Evolutionary conservation across 2,797 vertebrate species (phyloP), one percentile per base, ranked within the genome.

Genomic region (Halcyon smyrnensis): DNA sequence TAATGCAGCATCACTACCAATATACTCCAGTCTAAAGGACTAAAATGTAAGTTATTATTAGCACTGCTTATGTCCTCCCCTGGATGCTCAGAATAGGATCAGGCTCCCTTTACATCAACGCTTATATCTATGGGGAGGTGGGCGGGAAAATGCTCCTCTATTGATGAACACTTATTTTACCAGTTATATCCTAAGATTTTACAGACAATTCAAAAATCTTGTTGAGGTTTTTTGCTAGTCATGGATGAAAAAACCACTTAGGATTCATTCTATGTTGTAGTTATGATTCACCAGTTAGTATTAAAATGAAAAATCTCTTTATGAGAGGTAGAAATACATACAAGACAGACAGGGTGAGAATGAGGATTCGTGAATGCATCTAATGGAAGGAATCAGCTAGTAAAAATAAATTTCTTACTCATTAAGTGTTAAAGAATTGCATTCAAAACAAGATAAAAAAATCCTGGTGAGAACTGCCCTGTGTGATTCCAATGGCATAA

Each of bases 71-170:
- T 74, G 17, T 60, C 65, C 27, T 80, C 6, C 32, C n/a, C 43
- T 43, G 19, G 25, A 85, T 63, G 36, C 39, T 87, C 27, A 59
- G 48, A 50, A 14, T 50, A 50, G 24, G 48, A 27, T 27, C 24
- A 50, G 24, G 24, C 48, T 27, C 15, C 30, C 8, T 69, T 74
- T 73, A 64, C 45, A 81, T 9, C 12, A 78, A 3, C n/a, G 9
- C 2, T 77, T 63, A 28, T 43, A 62, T 28, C 37, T 63, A 19
- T 0, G 0, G 2, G 1, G 10, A 3, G 15, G 5, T 2, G 7
- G 21, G 8, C 6, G 8, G 15, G 15, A 3, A 68, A 87, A 64
- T 25, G 4, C 4, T 9, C 9, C 8, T 51, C 12, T 60, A 36
- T 30, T 67, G 84, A 83, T 34, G 21, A 91, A 45, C 11, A 56